Conservation (phyloP, 2,797 vertebrate genomes). For the Myotis pilosus region DNA sequence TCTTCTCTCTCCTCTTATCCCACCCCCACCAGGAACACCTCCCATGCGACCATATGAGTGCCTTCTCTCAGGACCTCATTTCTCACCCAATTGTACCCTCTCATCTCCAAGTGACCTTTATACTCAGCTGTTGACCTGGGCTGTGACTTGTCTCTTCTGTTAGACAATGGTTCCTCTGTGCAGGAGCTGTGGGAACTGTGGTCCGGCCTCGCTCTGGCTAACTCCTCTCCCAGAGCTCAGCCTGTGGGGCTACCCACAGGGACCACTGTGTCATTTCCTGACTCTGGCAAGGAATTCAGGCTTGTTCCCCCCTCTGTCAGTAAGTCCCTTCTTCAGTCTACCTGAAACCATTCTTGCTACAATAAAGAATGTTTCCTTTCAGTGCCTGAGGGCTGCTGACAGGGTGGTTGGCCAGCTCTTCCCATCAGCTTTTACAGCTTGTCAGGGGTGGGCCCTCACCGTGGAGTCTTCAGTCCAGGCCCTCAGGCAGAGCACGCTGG, state of each 20-base stretch:
- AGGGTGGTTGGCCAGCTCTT: background rate
- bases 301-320: background rate
- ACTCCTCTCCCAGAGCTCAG: background rate
- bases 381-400: background rate
- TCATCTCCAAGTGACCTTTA: slow-evolving; percentile 30
- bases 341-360: background rate
- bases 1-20: background rate
- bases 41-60: background rate
- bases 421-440: background rate
- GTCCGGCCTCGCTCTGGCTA: background rate
- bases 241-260: background rate
- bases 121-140: background rate
- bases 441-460: slow-evolving; percentile 73
- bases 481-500: slow-evolving; percentile 82
- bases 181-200: background rate
- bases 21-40: background rate
- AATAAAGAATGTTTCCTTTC: background rate
- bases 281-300: background rate
- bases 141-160: background rate
- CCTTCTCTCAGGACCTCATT: background rate
- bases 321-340: slow-evolving; percentile 46
- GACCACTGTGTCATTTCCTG: slow-evolving; percentile 27
- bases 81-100: background rate
- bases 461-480: slow-evolving; percentile 87
- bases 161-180: slow-evolving; percentile 27